phyloP scores from a whole-genome alignment of 2,888 invertebrate species.

The Apamea epomidion region DNA sequence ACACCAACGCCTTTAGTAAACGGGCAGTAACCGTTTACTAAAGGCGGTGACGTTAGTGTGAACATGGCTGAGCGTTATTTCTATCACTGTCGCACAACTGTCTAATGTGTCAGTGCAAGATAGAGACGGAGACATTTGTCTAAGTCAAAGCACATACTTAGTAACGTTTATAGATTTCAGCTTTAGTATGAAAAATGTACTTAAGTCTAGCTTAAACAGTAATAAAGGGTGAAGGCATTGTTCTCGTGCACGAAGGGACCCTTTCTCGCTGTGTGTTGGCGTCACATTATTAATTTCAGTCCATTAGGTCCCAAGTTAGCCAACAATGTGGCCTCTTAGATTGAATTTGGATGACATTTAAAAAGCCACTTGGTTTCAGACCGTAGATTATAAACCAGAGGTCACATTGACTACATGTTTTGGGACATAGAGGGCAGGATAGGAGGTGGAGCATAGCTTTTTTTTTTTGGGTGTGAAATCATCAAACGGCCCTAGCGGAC shows the following conservation, averaged over 20 bases:
- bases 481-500: too few species aligned
- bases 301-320: slow-evolving; percentile 9
- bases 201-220: background rate
- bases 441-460: too few species aligned
- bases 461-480: too few species aligned
- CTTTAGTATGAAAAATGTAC: background rate
- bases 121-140: background rate
- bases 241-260: background rate
- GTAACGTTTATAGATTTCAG: background rate
- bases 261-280: slow-evolving; percentile 10
- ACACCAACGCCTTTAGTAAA: too few species aligned
- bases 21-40: too few species aligned
- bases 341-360: slow-evolving; percentile 21
- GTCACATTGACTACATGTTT: background rate
- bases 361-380: background rate
- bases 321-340: slow-evolving; percentile 11
- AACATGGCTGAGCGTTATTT: too few species aligned
- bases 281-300: slow-evolving; percentile 37
- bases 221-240: slow-evolving; percentile 4
- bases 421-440: too few species aligned
- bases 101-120: background rate
- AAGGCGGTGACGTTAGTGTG: too few species aligned
- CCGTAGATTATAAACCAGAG: too few species aligned
- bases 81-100: background rate
- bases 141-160: background rate